These are phyloP conservation scores for Sus cebifrons DNA, from an alignment of 2,797 vertebrate species.

Conservation along the genomic window DNA sequence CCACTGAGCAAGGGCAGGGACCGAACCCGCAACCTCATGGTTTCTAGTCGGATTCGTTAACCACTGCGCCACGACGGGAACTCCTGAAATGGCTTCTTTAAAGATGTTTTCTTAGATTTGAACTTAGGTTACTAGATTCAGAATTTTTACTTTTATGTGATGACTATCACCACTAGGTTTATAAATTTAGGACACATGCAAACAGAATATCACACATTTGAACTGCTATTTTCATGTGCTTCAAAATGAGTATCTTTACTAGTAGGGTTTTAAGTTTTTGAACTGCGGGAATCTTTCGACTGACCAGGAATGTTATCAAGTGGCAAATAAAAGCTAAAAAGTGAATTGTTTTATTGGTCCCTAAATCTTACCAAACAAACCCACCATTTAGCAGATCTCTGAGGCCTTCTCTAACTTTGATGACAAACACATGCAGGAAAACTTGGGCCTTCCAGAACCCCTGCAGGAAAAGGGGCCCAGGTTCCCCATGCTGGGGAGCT, in stretches of 20 bases:
- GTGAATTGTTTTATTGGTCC: background rate
- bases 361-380: background rate
- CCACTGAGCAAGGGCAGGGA: too few species aligned
- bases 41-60: too few species aligned
- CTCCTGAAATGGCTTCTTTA: background rate
- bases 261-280: background rate
- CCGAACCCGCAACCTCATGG: too few species aligned
- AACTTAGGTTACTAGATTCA: background rate
- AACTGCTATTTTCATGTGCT: conserved; percentile 2
- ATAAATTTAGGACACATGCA: background rate
- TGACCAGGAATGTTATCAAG: background rate
- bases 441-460: background rate
- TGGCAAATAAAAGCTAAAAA: background rate
- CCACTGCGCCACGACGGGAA: too few species aligned
- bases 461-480: background rate
- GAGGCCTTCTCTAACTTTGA: background rate
- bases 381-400: background rate
- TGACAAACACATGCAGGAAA: background rate
- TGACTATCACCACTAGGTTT: background rate
- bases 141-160: background rate
- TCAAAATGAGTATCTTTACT: conserved; percentile 21
- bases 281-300: background rate
- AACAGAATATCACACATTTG: background rate
- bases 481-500: background rate
- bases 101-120: background rate